Conservation (phyloP, 2,888 invertebrate species). For the Antheraea yamamai region DNA sequence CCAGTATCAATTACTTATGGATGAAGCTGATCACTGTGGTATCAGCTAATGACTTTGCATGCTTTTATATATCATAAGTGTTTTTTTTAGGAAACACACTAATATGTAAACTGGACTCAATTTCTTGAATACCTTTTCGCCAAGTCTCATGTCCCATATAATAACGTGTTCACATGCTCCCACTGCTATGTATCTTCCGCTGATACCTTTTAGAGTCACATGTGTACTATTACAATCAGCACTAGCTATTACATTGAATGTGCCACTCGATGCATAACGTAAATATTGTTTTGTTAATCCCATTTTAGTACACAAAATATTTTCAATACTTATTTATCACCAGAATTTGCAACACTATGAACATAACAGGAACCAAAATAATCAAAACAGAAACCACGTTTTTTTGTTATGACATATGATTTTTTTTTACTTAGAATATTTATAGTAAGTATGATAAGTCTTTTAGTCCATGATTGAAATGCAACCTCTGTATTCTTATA, state of each 20-base stretch:
- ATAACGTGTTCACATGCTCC: constrained; percentile 96
- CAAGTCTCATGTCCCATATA: constrained; percentile 95
- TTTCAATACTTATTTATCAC: not conserved
- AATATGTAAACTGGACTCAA: not conserved
- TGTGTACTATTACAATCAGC: constrained; percentile 90
- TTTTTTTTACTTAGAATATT: not conserved
- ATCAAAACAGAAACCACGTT: constrained; percentile 26
- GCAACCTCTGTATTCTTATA: too few species aligned
- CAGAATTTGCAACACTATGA: constrained; percentile 12
- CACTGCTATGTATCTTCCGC: constrained; percentile 93
- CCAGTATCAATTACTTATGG: not conserved
- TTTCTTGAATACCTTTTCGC: constrained; percentile 85
- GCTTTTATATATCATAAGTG: not conserved
- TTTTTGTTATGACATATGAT: constrained; percentile 41
- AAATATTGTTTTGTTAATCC: constrained; percentile 97
- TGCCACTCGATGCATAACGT: constrained; percentile 90
- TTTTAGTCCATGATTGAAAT: too few species aligned
- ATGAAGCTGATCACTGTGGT: too few species aligned
- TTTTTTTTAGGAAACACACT: not conserved
- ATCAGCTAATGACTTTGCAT: not conserved
- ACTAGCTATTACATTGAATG: constrained; percentile 94
- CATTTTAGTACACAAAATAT: constrained; percentile 74
- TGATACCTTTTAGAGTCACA: constrained; percentile 88
- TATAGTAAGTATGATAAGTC: too few species aligned
- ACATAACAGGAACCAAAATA: constrained; percentile 10